Percentiles rank a stretch among this genome's conserved stretches.
Evolutionary conservation across 2,888 invertebrate genomes (phyloP).

Genomic region (Suillia variegata): DNA sequence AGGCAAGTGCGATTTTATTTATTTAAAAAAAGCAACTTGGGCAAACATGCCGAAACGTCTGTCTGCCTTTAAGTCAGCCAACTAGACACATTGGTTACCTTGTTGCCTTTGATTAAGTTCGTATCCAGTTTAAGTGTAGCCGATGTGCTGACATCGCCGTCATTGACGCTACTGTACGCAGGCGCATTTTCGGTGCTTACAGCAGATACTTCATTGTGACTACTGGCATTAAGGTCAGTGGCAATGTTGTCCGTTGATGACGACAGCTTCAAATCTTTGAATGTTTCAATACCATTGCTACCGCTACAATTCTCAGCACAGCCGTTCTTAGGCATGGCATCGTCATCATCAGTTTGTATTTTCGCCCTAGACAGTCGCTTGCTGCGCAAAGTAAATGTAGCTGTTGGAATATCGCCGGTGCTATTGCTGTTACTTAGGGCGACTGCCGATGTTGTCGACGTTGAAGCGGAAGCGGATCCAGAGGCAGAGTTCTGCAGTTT

Average conservation of each 20-base stretch:
- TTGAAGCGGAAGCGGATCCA: too few species aligned
- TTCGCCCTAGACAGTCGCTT: conserved; percentile 36
- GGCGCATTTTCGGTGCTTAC: conserved; percentile 5
- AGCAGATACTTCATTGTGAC: conserved; percentile 1
- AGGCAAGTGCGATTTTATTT: too few species aligned
- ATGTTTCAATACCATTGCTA: conserved; percentile 26
- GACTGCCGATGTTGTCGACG: conserved; percentile 23
- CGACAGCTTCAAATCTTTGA: conserved; percentile 26
- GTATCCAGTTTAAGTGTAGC: conserved; percentile 36
- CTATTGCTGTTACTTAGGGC: conserved; percentile 43
- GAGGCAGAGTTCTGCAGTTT: conserved; percentile 27
- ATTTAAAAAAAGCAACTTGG: too few species aligned
- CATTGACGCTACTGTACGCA: too few species aligned
- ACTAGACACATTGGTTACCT: conserved; percentile 32
- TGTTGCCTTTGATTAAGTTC: conserved; percentile 31
- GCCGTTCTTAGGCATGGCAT: conserved; percentile 12
- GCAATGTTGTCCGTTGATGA: conserved; percentile 37
- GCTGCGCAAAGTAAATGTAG: conserved; percentile 51
- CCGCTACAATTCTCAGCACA: conserved; percentile 24
- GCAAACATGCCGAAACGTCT: too few species aligned
- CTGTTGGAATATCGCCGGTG: conserved; percentile 49
- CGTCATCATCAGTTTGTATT: conserved; percentile 21
- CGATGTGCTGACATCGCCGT: conserved; percentile 35
- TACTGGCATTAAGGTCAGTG: conserved; percentile 19
- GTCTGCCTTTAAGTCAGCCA: neutral